Evolutionary conservation across 2,113 vertebrate genomes (phyloP).

Genomic region (Urocynchramus pylzowi): DNA sequence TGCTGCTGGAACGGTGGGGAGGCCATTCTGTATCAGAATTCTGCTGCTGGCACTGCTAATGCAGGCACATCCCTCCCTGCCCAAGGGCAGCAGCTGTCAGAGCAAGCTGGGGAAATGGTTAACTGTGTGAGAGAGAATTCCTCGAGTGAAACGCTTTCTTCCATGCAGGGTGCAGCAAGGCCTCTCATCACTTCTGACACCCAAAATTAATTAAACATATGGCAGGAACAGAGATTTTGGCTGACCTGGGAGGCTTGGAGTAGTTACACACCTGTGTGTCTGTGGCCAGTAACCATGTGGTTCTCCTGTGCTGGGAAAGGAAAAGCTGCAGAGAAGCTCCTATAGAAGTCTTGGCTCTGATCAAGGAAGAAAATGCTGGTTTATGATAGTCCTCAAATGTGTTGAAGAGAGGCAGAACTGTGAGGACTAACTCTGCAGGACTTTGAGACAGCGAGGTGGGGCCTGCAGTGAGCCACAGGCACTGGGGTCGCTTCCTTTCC

Average conservation of each 20-base stretch:
- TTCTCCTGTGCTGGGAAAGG: neutral
- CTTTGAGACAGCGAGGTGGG: neutral
- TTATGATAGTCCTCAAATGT: neutral
- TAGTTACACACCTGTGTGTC: neutral
- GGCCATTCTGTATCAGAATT: neutral
- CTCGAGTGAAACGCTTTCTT: neutral
- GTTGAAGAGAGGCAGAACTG: neutral
- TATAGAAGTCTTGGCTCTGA: neutral
- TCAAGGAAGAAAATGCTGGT: neutral
- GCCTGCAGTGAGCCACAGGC: neutral
- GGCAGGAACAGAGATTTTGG: neutral
- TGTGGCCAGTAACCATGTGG: neutral
- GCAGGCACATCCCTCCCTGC: neutral
- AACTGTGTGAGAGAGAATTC: neutral
- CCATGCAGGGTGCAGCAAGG: neutral
- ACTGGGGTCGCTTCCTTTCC: neutral
- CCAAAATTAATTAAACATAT: neutral
- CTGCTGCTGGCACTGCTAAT: neutral
- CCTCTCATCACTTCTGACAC: neutral
- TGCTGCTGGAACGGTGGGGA: neutral
- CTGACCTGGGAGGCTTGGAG: neutral
- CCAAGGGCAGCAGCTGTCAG: neutral
- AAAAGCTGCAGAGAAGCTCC: neutral
- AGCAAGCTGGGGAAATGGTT: neutral
- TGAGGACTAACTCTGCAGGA: neutral